A percentile compares a stretch with the other conserved stretches of the same genome.
Conservation (phyloP, 64 coral and sea anemone genomes). For the Catalaphyllia jardinei region DNA sequence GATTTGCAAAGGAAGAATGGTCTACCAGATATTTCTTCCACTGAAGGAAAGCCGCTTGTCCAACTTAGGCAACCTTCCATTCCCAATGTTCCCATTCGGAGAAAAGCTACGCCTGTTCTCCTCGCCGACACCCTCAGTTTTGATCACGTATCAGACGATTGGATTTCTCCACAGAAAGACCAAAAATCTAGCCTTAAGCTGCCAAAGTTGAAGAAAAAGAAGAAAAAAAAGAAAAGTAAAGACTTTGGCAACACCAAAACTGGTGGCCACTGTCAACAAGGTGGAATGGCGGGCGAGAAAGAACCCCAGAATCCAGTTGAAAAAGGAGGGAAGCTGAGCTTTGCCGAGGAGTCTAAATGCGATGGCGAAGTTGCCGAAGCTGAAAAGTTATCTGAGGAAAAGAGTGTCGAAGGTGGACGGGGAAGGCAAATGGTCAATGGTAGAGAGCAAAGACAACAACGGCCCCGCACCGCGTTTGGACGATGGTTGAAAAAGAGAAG, state of each 20-base stretch:
- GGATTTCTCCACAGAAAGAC: neutral
- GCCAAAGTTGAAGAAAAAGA: neutral
- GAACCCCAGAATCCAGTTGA: neutral
- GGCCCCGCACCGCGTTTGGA: neutral
- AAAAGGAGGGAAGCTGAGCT: neutral
- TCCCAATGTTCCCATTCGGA: neutral
- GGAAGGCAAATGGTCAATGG: neutral
- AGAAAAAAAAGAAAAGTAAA: neutral
- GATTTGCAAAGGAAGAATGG: neutral
- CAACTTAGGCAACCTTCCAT: neutral
- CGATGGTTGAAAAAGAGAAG: neutral
- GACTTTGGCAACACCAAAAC: no score
- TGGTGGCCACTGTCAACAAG: neutral
- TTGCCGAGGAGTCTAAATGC: neutral
- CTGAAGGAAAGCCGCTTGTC: constrained; percentile 16
- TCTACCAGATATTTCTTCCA: constrained; percentile 15
- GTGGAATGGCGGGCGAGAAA: neutral
- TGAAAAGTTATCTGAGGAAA: neutral
- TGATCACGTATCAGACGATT: neutral
- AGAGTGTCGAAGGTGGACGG: neutral
- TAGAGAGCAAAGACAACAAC: neutral
- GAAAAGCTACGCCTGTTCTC: neutral
- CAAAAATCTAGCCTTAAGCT: neutral
- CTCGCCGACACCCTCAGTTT: neutral
- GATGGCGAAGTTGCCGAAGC: neutral